Conservation (phyloP, 2,113 vertebrate genomes). For the Sinocyclocheilus anophthalmus region DNA sequence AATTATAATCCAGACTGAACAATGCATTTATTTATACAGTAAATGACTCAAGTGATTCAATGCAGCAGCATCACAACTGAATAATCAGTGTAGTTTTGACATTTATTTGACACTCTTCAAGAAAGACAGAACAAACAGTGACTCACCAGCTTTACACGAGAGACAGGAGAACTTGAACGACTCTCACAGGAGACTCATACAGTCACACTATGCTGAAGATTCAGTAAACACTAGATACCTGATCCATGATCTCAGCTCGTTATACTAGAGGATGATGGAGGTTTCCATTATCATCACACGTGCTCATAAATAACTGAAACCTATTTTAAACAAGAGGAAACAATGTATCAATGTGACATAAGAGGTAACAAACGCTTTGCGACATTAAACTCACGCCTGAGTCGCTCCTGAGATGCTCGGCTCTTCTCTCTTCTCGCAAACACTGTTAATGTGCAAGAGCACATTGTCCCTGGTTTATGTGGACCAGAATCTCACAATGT, state of each 20-base stretch:
- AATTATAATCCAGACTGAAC: neutral
- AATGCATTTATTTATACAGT: neutral
- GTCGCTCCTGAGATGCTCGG: neutral
- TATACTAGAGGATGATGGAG: neutral
- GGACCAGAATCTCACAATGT: neutral
- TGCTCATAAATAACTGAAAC: neutral
- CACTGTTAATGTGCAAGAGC: neutral
- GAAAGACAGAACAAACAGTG: neutral
- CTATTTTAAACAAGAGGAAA: neutral
- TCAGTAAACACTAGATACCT: neutral
- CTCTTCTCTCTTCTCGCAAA: neutral
- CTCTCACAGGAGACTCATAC: neutral
- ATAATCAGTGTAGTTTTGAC: neutral
- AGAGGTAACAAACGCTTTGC: neutral
- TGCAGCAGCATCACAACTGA: neutral
- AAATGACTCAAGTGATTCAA: neutral
- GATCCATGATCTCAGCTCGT: neutral
- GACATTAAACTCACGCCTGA: neutral
- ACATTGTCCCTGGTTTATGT: neutral
- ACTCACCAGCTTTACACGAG: neutral
- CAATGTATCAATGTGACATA: neutral
- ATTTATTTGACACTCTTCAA: neutral
- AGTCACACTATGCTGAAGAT: neutral
- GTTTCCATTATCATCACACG: constrained; percentile 11
- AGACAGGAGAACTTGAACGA: neutral